phyloP scores from a whole-genome alignment of 2,888 invertebrate genomes.

The Chydorus sphaericus region DNA sequence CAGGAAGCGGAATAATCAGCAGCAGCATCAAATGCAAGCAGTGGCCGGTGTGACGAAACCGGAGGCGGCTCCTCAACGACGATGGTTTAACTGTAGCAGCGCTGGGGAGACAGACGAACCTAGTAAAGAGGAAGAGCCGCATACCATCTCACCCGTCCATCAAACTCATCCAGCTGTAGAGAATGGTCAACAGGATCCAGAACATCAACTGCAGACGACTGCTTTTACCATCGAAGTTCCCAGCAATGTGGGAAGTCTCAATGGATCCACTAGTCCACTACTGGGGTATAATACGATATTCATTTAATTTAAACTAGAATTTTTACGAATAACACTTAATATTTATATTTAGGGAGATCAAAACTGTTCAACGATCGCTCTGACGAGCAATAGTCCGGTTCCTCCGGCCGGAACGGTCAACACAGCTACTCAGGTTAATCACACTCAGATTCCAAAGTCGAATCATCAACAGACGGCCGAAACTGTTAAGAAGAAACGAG shows the following conservation, averaged over 20 bases:
- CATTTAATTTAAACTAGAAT: too few relatives aligned
- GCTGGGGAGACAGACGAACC: constrained; percentile 28
- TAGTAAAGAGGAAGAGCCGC: constrained; percentile 13
- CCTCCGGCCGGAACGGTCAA: constrained; percentile 12
- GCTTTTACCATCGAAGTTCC: constrained; percentile 52
- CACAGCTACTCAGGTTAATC: too few relatives aligned
- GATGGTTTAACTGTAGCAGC: not conserved
- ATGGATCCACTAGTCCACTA: too few relatives aligned
- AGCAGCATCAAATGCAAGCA: not conserved
- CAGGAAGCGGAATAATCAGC: constrained; percentile 30
- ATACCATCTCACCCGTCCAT: not conserved
- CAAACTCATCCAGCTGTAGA: not conserved
- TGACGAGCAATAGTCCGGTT: constrained; percentile 39
- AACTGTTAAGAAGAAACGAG: constrained; percentile 27
- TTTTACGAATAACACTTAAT: too few relatives aligned
- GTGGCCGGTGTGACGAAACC: too few relatives aligned
- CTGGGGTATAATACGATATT: too few relatives aligned
- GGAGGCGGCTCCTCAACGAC: too few relatives aligned
- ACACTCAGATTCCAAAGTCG: too few relatives aligned
- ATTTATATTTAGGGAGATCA: too few relatives aligned
- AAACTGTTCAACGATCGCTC: constrained; percentile 23
- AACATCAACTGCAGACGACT: constrained; percentile 39
- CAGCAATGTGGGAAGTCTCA: too few relatives aligned
- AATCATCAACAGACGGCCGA: too few relatives aligned
- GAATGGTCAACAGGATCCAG: constrained; percentile 21